Conservation (phyloP, 2,797 vertebrate genomes). For the Falco peregrinus region DNA sequence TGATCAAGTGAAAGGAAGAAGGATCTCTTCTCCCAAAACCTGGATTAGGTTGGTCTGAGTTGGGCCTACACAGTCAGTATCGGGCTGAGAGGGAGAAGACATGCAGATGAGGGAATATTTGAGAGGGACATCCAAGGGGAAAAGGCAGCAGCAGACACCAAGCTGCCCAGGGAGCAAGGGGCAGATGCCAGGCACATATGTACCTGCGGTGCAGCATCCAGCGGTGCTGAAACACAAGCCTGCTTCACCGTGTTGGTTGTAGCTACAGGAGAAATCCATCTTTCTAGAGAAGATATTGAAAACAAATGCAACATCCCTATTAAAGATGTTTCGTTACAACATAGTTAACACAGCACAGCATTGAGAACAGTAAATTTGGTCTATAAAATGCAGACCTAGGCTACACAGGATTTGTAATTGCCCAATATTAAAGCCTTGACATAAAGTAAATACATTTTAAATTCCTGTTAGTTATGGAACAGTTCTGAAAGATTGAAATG, state of each 20-base stretch:
- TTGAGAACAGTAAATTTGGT: neutral
- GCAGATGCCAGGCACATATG: too few relatives aligned
- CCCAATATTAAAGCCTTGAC: neutral
- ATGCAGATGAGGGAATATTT: neutral
- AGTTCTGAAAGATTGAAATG: neutral
- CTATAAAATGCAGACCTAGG: neutral
- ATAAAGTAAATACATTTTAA: neutral
- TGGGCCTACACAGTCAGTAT: accelerated
- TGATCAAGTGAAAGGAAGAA: neutral
- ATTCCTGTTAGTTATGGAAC: neutral
- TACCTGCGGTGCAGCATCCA: neutral
- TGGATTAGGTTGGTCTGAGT: neutral
- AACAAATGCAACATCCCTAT: neutral
- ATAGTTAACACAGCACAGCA: neutral
- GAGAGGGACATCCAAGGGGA: too few relatives aligned
- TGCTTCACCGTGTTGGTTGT: neutral
- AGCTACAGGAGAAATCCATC: neutral
- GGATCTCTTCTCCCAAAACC: neutral
- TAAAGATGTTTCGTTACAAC: neutral
- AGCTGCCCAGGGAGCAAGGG: too few relatives aligned
- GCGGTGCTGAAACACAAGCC: neutral
- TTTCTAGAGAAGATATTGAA: neutral
- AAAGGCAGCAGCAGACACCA: neutral
- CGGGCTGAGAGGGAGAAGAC: neutral
- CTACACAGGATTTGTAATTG: neutral